Evolutionary conservation across 2,797 vertebrate species (phyloP).

Genomic region (Acanthornis magna): DNA sequence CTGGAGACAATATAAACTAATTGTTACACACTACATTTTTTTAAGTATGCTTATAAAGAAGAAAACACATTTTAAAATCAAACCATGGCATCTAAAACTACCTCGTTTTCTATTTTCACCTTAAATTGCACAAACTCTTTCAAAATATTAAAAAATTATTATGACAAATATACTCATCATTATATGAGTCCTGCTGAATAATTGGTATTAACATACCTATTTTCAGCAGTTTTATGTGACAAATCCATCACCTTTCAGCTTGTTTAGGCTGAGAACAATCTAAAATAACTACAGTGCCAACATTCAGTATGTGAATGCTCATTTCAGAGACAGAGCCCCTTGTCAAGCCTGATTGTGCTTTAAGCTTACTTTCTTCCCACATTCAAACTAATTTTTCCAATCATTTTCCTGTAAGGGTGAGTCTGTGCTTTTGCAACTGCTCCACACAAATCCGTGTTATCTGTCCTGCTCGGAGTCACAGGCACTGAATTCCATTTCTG

Average conservation of each 20-base stretch:
- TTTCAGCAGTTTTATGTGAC: not conserved
- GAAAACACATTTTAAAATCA: not conserved
- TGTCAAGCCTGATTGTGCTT: not conserved
- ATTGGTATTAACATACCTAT: not conserved
- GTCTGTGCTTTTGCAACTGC: not conserved
- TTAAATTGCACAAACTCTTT: not conserved
- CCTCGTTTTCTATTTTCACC: not conserved
- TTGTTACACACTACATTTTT: not conserved
- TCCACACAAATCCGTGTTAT: not conserved
- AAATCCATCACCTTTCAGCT: not conserved
- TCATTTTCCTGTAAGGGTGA: not conserved
- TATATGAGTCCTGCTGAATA: not conserved
- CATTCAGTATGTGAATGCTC: accelerated
- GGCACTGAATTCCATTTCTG: not conserved
- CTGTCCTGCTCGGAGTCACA: not conserved
- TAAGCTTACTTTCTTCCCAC: not conserved
- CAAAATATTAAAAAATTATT: not conserved
- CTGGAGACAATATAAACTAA: not conserved
- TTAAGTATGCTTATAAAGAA: not conserved
- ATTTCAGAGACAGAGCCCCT: not conserved
- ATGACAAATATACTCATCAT: not conserved
- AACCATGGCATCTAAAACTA: not conserved
- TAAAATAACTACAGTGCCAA: not conserved
- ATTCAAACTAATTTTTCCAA: not conserved
- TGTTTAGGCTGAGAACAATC: not conserved